Conservation (phyloP, 23 tunicate species). For the Styela plicata region DNA sequence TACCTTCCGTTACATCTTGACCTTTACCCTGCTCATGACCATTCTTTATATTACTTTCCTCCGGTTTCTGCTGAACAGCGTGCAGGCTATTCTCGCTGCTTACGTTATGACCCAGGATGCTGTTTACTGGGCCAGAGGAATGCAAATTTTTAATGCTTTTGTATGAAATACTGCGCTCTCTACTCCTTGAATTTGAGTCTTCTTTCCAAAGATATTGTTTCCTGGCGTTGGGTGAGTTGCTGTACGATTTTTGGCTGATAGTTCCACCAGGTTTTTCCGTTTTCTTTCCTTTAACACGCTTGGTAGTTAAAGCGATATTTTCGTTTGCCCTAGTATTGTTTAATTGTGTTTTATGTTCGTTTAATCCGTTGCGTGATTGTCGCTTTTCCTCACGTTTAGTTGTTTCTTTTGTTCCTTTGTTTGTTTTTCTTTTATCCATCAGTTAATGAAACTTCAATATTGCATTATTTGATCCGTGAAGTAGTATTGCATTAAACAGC, state of each 20-base stretch:
- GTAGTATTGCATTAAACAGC: too few species aligned
- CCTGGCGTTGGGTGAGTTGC: neutral
- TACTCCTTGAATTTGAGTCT: neutral
- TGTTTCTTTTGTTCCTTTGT: neutral
- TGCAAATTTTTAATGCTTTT: neutral
- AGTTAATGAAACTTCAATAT: neutral
- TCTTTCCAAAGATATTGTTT: neutral
- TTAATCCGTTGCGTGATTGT: neutral
- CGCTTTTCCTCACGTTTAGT: neutral
- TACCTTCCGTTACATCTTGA: neutral
- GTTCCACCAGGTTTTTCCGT: neutral
- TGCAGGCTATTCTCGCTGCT: constrained; percentile 34
- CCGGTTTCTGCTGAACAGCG: constrained; percentile 19
- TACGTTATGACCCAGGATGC: constrained; percentile 15
- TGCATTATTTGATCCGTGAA: neutral
- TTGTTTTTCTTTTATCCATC: neutral
- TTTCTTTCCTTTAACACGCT: neutral
- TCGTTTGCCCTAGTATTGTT: neutral
- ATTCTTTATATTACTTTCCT: neutral
- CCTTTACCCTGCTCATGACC: neutral
- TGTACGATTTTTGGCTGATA: neutral
- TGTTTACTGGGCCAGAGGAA: neutral
- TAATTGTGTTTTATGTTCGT: neutral
- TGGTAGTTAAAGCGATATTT: neutral
- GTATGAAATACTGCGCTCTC: neutral